phyloP scores from a whole-genome alignment of 2,797 vertebrate genomes.

The Amphiprion clarkii region DNA sequence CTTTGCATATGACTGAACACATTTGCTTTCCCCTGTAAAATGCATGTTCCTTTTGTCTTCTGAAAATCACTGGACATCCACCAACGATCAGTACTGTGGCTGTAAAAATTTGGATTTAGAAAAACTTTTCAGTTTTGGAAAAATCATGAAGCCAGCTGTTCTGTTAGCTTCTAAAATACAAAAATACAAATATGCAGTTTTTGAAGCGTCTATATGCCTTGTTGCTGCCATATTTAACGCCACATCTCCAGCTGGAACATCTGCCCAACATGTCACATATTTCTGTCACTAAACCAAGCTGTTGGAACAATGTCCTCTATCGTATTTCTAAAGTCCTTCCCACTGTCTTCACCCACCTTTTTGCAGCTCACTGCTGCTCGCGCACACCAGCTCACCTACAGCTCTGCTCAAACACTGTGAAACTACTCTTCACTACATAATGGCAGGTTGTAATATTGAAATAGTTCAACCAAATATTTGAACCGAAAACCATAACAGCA shows the following conservation, averaged over 20 bases:
- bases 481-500: no score
- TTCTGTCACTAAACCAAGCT: background rate
- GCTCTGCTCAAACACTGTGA: no score
- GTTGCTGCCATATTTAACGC: background rate
- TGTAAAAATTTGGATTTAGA: background rate
- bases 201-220: background rate
- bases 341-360: no score
- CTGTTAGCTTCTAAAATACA: background rate
- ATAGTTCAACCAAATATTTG: no score
- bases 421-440: no score
- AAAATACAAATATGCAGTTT: background rate
- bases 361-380: no score
- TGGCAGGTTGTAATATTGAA: no score
- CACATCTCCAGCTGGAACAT: background rate
- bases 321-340: no score
- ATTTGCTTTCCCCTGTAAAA: background rate
- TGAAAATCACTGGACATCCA: background rate
- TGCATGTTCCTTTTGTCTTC: background rate
- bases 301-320: background rate
- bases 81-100: background rate
- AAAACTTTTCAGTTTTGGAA: background rate
- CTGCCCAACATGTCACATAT: background rate
- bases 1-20: constrained; percentile 15
- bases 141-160: background rate
- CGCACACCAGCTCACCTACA: no score